Conservation (phyloP, 2,797 vertebrate genomes). For the Lepus townsendii region DNA sequence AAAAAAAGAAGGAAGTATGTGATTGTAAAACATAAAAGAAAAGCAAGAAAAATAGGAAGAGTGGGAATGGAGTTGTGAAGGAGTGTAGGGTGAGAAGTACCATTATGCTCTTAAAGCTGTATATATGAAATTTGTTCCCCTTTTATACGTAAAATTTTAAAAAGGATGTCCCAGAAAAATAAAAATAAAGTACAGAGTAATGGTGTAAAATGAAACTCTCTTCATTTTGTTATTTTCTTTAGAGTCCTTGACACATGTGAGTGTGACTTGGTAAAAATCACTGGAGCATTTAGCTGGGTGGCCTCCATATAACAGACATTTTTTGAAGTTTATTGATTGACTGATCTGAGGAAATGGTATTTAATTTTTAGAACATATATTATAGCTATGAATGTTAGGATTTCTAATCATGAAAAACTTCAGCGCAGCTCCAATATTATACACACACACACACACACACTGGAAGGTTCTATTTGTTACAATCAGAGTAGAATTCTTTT, state of each 20-base stretch:
- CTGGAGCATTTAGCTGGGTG: neutral
- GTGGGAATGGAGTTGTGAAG: too few relatives aligned
- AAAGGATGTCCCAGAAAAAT: neutral
- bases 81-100: too few relatives aligned
- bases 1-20: too few relatives aligned
- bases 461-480: slow-evolving; percentile 84
- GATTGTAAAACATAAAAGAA: too few relatives aligned
- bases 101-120: too few relatives aligned
- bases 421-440: slow-evolving; percentile 68
- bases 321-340: neutral
- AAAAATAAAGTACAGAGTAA: neutral
- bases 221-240: neutral
- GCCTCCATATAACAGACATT: neutral
- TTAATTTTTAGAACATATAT: neutral
- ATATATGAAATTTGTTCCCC: too few relatives aligned
- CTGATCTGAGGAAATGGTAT: neutral
- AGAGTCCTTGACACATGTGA: neutral
- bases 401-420: slow-evolving; percentile 64
- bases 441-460: neutral
- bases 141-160: too few relatives aligned
- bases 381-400: neutral
- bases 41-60: too few relatives aligned
- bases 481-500: slow-evolving; percentile 76
- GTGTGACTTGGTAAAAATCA: neutral
- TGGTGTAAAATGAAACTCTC: neutral